Percentiles rank a stretch among this genome's conserved stretches.
Evolutionary conservation across 2,113 vertebrate genomes (phyloP).

Genomic region (Perca schrenkii): DNA sequence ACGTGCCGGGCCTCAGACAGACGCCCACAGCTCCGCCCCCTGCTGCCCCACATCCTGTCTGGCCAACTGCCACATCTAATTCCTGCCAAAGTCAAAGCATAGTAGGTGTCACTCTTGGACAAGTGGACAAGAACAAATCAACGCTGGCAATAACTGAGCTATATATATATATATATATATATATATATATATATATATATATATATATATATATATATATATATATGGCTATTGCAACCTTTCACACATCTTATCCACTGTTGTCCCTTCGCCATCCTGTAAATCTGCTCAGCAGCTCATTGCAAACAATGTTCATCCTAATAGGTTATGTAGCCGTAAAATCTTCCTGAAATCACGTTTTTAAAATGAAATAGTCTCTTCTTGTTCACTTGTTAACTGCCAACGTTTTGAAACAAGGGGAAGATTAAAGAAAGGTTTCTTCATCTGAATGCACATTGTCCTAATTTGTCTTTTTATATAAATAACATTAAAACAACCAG

Average conservation of each 20-base stretch:
- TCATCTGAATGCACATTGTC: neutral
- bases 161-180: no score
- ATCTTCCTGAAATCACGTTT: neutral
- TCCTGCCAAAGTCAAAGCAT: slow-evolving; percentile 9
- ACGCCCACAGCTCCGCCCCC: neutral
- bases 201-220: slow-evolving; percentile 11
- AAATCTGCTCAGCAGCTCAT: slow-evolving; percentile 10
- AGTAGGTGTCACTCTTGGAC: neutral
- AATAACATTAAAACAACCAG: neutral
- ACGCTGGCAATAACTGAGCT: slow-evolving; percentile 6
- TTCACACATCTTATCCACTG: neutral
- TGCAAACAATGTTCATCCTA: neutral
- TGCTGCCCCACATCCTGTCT: slow-evolving; percentile 46
- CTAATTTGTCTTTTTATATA: neutral
- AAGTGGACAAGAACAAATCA: slow-evolving; percentile 1
- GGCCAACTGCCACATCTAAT: neutral
- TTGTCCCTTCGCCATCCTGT: neutral
- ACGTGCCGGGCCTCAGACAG: slow-evolving; percentile 21
- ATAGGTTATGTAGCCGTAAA: neutral
- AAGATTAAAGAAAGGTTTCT: neutral
- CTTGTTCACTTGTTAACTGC: neutral
- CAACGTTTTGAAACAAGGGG: neutral
- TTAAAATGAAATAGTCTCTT: neutral
- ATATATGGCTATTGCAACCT: neutral
- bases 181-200: neutral